Evolutionary conservation across 2,113 vertebrate genomes (phyloP).

Genomic region (Ranitomeya variabilis): DNA sequence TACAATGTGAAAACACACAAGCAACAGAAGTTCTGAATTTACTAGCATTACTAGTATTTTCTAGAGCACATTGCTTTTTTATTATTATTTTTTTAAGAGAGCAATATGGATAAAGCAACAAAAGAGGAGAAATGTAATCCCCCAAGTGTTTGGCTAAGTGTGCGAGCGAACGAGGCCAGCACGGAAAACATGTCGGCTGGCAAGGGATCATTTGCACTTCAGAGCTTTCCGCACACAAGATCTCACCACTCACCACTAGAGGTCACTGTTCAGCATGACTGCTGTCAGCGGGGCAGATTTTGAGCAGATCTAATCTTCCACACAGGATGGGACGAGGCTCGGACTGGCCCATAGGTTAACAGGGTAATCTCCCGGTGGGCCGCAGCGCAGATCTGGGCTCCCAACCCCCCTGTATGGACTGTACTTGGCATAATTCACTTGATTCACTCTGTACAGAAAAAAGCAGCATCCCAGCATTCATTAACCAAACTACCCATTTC

Average conservation of each 20-base stretch:
- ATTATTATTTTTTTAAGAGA: neutral
- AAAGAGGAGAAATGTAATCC: conserved; percentile 31
- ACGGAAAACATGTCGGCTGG: neutral
- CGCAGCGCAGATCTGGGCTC: too few species aligned
- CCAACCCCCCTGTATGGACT: too few species aligned
- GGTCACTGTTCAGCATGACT: conserved; percentile 17
- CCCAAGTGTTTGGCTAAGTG: neutral
- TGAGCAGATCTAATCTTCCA: neutral
- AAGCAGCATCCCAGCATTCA: too few species aligned
- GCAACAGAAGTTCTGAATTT: conserved; percentile 36
- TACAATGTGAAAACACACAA: conserved; percentile 25
- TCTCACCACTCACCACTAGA: conserved; percentile 3
- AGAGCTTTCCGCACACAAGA: neutral
- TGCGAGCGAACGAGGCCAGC: neutral
- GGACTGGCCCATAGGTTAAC: too few species aligned
- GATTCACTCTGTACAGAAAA: too few species aligned
- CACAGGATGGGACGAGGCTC: neutral
- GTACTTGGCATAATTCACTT: too few species aligned
- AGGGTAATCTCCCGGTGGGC: too few species aligned
- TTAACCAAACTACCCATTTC: too few species aligned
- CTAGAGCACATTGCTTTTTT: neutral
- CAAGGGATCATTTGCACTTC: conserved; percentile 6
- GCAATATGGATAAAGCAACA: neutral
- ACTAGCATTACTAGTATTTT: conserved; percentile 22
- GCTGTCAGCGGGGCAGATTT: neutral